Conservation (phyloP, 1,140 invertebrate species). For the Frieseomelitta varia region DNA sequence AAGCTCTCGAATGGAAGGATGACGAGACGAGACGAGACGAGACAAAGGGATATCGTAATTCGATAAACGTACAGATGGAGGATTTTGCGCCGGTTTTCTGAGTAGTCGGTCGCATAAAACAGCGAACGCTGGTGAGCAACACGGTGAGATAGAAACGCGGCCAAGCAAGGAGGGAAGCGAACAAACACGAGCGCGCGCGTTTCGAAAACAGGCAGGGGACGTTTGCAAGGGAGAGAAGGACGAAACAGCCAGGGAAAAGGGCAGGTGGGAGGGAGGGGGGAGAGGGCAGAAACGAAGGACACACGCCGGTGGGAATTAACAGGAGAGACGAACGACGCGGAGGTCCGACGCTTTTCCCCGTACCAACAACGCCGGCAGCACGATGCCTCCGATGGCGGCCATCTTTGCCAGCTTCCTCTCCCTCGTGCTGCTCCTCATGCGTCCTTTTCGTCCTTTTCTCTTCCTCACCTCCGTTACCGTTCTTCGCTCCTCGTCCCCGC, state of each 20-base stretch:
- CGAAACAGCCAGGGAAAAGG: too few species aligned
- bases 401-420: constrained; percentile 56
- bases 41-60: constrained; percentile 62
- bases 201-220: constrained; percentile 43
- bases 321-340: constrained; percentile 66
- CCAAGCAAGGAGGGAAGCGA: constrained; percentile 19
- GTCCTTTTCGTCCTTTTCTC: neutral
- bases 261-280: constrained; percentile 13
- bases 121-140: constrained; percentile 55
- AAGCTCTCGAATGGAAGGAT: neutral
- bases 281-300: constrained; percentile 59
- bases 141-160: constrained; percentile 51
- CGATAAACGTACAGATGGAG: constrained; percentile 69
- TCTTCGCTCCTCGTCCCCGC: neutral
- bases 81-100: constrained; percentile 71
- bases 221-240: constrained; percentile 35
- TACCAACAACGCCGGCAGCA: constrained; percentile 63
- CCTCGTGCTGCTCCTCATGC: constrained; percentile 30
- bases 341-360: constrained; percentile 72
- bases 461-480: constrained; percentile 9
- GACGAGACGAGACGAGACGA: neutral
- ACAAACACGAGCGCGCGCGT: constrained; percentile 34
- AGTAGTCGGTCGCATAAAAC: constrained; percentile 60
- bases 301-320: constrained; percentile 72
- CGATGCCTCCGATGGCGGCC: constrained; percentile 56